Evolutionary conservation across 2,888 invertebrate genomes (phyloP).

Genomic region (Griposia aprilina): DNA sequence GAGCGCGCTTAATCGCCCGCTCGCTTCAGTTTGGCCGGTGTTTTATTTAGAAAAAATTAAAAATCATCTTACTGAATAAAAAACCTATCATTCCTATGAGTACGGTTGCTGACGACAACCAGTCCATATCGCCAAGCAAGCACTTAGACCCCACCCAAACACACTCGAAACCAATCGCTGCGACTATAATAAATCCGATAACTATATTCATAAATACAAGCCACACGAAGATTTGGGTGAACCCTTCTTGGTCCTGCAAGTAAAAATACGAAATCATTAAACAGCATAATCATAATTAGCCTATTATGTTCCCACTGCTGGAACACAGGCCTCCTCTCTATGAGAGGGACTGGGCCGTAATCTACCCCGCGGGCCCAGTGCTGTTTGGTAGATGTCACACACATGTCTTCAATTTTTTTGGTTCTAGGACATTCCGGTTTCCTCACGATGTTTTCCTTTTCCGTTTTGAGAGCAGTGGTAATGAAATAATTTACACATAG

Average conservation of each 20-base stretch:
- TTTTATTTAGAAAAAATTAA: background rate
- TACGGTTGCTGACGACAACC: constrained; percentile 68
- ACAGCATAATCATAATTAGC: background rate
- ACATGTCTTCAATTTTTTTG: background rate
- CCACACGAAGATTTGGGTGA: constrained; percentile 77
- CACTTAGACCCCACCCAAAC: constrained; percentile 64
- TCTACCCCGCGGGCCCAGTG: background rate
- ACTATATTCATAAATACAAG: constrained; percentile 69
- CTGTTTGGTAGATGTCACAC: background rate
- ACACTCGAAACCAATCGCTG: constrained; percentile 67
- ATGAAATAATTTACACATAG: too few species aligned
- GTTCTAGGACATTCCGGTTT: background rate
- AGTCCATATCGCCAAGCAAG: constrained; percentile 71
- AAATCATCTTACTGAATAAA: constrained; percentile 71
- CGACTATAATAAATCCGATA: constrained; percentile 67
- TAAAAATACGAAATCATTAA: background rate
- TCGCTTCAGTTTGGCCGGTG: background rate
- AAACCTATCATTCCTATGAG: constrained; percentile 64
- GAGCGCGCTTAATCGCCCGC: background rate
- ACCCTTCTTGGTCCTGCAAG: constrained; percentile 75
- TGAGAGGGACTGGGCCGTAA: background rate
- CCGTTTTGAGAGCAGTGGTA: too few species aligned
- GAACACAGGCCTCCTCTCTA: background rate
- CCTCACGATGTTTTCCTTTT: background rate
- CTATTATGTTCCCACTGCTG: background rate